These are phyloP conservation scores for Coreoperca whiteheadi DNA, from an alignment of 2,113 vertebrate species.

Conservation along the genomic window DNA sequence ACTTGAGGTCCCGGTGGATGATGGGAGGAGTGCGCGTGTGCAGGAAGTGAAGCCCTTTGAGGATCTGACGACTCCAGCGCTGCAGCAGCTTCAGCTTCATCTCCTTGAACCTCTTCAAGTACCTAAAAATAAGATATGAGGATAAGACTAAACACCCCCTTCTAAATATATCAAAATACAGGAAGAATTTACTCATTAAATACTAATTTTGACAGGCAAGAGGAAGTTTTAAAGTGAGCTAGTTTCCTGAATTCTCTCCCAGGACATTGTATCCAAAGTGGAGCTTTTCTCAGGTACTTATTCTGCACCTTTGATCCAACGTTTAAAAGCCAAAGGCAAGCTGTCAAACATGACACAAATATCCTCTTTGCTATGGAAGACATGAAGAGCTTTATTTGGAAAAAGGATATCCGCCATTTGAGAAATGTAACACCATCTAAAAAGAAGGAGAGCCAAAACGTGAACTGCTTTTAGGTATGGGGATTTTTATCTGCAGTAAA, in stretches of 20 bases:
- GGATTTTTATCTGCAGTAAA: neutral
- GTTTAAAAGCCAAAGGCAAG: constrained; percentile 21
- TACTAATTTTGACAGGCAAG: constrained; percentile 44
- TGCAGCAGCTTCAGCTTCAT: constrained; percentile 98
- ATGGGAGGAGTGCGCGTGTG: constrained; percentile 96
- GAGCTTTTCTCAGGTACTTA: neutral
- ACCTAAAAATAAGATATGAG: constrained; percentile 79
- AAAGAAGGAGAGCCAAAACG: neutral
- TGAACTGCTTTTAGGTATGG: neutral
- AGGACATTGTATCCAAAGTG: constrained; percentile 8
- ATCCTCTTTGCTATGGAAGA: neutral
- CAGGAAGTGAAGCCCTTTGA: constrained; percentile 96
- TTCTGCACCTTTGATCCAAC: neutral
- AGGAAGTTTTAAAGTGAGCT: constrained; percentile 39
- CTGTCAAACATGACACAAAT: constrained; percentile 34
- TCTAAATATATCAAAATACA: constrained; percentile 27
- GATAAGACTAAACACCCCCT: neutral
- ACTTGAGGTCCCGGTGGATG: constrained; percentile 98
- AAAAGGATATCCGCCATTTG: neutral
- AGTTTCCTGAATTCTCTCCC: constrained; percentile 25
- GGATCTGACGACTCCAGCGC: constrained; percentile 97
- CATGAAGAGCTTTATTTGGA: neutral
- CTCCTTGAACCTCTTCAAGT: constrained; percentile 96
- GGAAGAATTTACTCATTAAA: neutral
- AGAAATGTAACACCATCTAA: neutral